These are phyloP conservation scores for Bothrops jararaca DNA, from an alignment of 2,113 vertebrate genomes.

Conservation along the genomic window DNA sequence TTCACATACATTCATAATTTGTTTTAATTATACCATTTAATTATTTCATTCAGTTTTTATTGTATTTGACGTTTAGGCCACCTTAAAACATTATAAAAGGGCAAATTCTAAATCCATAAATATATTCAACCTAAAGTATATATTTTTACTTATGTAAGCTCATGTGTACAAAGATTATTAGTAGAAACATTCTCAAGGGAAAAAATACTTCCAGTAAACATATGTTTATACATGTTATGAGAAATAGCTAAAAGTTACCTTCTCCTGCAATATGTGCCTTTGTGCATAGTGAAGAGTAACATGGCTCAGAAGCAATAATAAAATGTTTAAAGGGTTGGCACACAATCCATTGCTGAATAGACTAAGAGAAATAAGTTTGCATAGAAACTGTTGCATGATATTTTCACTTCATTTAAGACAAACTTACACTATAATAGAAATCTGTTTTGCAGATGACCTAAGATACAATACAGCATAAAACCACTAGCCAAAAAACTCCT, in stretches of 20 bases:
- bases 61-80: neutral
- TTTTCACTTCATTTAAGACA: constrained; percentile 46
- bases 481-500: constrained; percentile 21
- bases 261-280: neutral
- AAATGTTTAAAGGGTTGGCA: neutral
- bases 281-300: neutral
- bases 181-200: neutral
- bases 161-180: neutral
- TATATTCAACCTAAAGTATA: neutral
- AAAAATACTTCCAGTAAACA: neutral
- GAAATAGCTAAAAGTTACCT: neutral
- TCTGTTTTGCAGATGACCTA: constrained; percentile 52
- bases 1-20: neutral
- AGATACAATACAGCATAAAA: constrained; percentile 30
- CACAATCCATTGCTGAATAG: constrained; percentile 8
- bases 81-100: neutral
- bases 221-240: neutral
- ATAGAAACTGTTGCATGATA: constrained; percentile 36
- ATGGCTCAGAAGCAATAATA: neutral
- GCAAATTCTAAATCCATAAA: neutral
- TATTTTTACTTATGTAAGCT: neutral
- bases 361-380: constrained; percentile 14
- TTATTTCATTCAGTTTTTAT: neutral
- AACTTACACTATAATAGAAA: constrained; percentile 26
- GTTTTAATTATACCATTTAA: neutral